Evolutionary conservation across 1,140 invertebrate species (phyloP).

Genomic region (Brachystomella parvula): DNA sequence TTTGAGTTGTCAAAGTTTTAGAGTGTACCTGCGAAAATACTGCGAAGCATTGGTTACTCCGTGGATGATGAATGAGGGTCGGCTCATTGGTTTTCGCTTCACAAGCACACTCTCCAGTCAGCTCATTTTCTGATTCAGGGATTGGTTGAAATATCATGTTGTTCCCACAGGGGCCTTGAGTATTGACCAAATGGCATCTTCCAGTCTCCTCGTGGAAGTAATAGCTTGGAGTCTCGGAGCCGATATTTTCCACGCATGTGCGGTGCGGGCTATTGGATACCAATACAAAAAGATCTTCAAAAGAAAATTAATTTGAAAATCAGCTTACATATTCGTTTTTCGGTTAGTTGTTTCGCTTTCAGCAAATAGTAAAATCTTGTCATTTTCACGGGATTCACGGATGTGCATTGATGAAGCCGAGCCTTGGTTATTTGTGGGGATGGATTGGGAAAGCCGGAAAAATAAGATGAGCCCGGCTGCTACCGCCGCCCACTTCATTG

Average conservation of each 20-base stretch:
- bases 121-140: background rate
- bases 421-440: too few species aligned
- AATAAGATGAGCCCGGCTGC: too few species aligned
- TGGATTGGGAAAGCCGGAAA: too few species aligned
- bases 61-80: background rate
- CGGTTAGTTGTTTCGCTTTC: too few species aligned
- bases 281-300: too few species aligned
- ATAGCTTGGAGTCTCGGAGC: background rate
- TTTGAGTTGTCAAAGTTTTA: background rate
- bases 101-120: background rate
- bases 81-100: background rate
- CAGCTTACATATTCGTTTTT: too few species aligned
- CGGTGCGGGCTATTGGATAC: too few species aligned
- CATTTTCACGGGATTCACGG: background rate
- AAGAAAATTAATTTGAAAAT: too few species aligned
- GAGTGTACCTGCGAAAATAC: background rate
- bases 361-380: background rate
- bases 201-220: background rate
- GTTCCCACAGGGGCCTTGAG: background rate
- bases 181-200: background rate
- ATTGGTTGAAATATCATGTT: background rate
- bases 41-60: background rate
- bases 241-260: too few species aligned
- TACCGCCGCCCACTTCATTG: too few species aligned
- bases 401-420: too few species aligned